Evolutionary conservation across 2,113 vertebrate genomes (phyloP).

Genomic region (Galemys pyrenaicus): DNA sequence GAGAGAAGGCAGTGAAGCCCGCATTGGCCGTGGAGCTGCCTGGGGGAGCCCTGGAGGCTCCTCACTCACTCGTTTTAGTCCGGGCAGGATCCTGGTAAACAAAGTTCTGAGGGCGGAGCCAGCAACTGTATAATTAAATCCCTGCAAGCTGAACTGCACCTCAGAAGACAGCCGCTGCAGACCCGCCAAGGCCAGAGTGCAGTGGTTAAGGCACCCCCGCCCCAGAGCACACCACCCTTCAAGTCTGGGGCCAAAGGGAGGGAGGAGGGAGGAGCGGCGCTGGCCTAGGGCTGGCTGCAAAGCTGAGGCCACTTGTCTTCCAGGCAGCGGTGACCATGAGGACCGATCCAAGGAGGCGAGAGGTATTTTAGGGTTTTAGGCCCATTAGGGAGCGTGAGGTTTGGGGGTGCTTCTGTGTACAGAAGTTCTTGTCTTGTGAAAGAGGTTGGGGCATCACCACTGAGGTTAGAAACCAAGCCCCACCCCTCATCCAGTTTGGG

Average conservation of each 20-base stretch:
- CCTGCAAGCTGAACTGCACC: neutral
- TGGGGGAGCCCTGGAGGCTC: neutral
- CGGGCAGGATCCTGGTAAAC: neutral
- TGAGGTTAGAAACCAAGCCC: too few relatives aligned
- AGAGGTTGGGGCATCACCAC: too few relatives aligned
- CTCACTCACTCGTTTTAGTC: neutral
- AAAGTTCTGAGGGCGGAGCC: neutral
- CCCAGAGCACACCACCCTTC: neutral
- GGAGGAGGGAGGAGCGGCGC: neutral
- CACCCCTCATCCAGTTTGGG: too few relatives aligned
- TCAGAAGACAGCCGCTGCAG: neutral
- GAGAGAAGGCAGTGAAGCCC: neutral
- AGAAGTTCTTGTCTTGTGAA: neutral
- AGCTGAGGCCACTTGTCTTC: neutral
- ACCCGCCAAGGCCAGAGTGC: neutral
- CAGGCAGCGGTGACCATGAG: neutral
- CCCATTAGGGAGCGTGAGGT: too few relatives aligned
- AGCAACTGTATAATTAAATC: neutral
- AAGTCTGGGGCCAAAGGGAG: neutral
- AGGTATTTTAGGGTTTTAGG: neutral
- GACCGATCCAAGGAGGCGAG: neutral
- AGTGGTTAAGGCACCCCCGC: too few relatives aligned
- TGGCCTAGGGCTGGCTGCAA: neutral
- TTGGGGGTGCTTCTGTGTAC: neutral
- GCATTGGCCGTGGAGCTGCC: neutral